phyloP scores from a whole-genome alignment of 2,888 invertebrate species.

The Drosophila percnosoma region DNA sequence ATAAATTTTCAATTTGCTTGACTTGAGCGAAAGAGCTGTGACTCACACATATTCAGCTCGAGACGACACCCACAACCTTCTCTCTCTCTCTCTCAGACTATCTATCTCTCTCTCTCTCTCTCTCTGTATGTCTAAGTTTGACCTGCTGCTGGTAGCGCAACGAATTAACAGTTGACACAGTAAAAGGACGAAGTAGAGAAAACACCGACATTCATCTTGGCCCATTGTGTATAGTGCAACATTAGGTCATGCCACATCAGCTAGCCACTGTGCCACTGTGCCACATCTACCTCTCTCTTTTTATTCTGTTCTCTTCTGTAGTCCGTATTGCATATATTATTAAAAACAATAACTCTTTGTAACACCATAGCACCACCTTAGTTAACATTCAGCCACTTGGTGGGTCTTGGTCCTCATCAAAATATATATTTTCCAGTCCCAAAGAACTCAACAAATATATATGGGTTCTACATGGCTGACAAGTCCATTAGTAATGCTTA shows the following conservation, averaged over 20 bases:
- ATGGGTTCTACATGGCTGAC: slow-evolving; percentile 33
- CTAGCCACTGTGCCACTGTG: slow-evolving; percentile 33
- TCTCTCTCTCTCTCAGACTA: background rate
- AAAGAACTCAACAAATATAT: slow-evolving; percentile 2
- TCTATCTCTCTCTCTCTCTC: background rate
- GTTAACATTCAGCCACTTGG: slow-evolving; percentile 63
- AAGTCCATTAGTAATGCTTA: slow-evolving; percentile 55
- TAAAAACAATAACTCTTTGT: slow-evolving; percentile 76
- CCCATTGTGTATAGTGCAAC: slow-evolving; percentile 78
- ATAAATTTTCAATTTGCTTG: slow-evolving; percentile 79
- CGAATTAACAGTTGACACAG: slow-evolving; percentile 70
- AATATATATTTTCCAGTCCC: slow-evolving; percentile 36
- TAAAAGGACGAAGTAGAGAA: slow-evolving; percentile 9
- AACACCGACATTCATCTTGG: slow-evolving; percentile 58
- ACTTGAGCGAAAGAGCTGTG: slow-evolving; percentile 60
- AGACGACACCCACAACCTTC: slow-evolving; percentile 51
- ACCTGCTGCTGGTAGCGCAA: slow-evolving; percentile 68
- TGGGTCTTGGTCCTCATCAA: slow-evolving; percentile 51
- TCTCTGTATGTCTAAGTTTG: slow-evolving; percentile 20
- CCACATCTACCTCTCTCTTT: background rate
- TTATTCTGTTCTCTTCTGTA: background rate
- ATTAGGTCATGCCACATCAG: slow-evolving; percentile 76
- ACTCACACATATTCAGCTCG: slow-evolving; percentile 39
- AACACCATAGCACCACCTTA: slow-evolving; percentile 1
- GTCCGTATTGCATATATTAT: slow-evolving; percentile 68